Percentiles rank a stretch among this genome's conserved stretches.
phyloP scores from a whole-genome alignment of 2,888 invertebrate genomes.

The Eupithecia inturbata region DNA sequence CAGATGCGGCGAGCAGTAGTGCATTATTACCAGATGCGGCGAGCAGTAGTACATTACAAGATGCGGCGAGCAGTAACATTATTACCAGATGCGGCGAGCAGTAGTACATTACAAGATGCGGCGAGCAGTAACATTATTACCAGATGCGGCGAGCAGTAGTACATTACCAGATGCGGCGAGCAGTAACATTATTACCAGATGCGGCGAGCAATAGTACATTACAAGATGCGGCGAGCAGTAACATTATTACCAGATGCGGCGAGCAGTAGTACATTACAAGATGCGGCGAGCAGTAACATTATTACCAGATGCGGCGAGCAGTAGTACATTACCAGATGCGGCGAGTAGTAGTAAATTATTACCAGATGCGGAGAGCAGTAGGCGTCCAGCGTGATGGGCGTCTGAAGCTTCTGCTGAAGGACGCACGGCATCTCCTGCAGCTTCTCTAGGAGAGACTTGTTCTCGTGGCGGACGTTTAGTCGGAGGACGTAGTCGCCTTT shows the following conservation, averaged over 20 bases:
- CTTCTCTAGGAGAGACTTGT: constrained; percentile 92
- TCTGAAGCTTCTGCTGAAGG: constrained; percentile 90
- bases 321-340: constrained; percentile 79
- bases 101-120: no score
- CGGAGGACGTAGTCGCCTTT: constrained; percentile 97
- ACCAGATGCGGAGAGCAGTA: constrained; percentile 81
- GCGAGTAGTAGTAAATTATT: constrained; percentile 77
- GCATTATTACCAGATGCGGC: constrained; percentile 60
- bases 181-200: constrained; percentile 81
- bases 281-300: no score
- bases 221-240: no score
- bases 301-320: constrained; percentile 65
- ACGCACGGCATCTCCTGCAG: constrained; percentile 91
- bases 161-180: constrained; percentile 63
- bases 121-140: constrained; percentile 44
- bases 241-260: no score
- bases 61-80: constrained; percentile 79
- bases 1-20: no score
- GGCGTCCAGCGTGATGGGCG: constrained; percentile 89
- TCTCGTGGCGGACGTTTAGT: constrained; percentile 96
- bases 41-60: constrained; percentile 80
- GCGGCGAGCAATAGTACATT: constrained; percentile 76
- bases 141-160: constrained; percentile 80
- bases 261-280: no score
- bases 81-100: constrained; percentile 65